Conservation (phyloP, 2,113 vertebrate species). For the Cyphomyrus discorhynchus region DNA sequence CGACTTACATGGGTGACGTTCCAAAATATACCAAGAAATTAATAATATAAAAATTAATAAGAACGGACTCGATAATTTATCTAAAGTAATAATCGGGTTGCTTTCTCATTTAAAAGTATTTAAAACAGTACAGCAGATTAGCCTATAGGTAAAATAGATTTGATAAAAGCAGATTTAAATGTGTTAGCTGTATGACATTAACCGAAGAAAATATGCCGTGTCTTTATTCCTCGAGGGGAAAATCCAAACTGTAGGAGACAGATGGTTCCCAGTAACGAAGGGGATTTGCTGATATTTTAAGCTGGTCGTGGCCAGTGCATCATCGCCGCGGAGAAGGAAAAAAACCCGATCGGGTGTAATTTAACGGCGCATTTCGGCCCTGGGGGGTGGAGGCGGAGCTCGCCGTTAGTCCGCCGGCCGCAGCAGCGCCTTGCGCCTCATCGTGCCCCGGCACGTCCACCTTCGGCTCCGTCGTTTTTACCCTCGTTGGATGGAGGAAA, state of each 20-base stretch:
- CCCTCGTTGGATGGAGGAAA: constrained; percentile 37
- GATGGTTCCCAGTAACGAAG: neutral
- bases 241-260: neutral
- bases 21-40: neutral
- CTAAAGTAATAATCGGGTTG: neutral
- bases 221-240: neutral
- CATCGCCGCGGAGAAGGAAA: neutral
- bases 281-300: neutral
- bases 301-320: neutral
- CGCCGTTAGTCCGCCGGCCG: neutral
- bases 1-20: neutral
- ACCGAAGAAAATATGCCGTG: neutral
- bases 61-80: neutral
- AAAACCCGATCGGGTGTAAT: neutral
- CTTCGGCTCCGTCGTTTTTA: constrained; percentile 11
- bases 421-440: neutral
- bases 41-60: neutral
- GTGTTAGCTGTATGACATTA: neutral
- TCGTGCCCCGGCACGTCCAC: constrained; percentile 15
- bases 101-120: neutral
- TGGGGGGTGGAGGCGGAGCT: neutral
- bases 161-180: neutral
- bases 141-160: neutral
- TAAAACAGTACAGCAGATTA: neutral
- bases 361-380: neutral